Evolutionary conservation across 2,888 invertebrate species (phyloP).

Genomic region (Acanthococcus lagerstroemiae): DNA sequence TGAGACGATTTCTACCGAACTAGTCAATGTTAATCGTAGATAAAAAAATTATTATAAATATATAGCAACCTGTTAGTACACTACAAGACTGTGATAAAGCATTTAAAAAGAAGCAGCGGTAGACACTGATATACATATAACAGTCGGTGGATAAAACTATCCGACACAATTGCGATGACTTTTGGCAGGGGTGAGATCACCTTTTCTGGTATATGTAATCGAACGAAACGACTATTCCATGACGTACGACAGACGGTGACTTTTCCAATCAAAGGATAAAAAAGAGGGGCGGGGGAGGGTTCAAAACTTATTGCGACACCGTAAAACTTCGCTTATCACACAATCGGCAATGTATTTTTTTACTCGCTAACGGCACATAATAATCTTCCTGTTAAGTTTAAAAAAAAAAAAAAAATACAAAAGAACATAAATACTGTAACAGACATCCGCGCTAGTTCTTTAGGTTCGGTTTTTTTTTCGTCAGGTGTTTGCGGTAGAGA

Average conservation of each 20-base stretch:
- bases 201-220: neutral
- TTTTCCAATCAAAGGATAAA: neutral
- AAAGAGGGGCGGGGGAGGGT: neutral
- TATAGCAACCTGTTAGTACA: conserved; percentile 27
- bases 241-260: neutral
- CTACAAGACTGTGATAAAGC: conserved; percentile 26
- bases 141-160: too few relatives aligned
- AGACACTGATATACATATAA: neutral
- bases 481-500: neutral
- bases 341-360: too few relatives aligned
- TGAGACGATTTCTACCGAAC: conserved; percentile 15
- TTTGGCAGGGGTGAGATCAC: too few relatives aligned
- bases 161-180: too few relatives aligned
- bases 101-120: conserved; percentile 18
- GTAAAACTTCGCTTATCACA: too few relatives aligned
- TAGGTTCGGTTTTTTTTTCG: neutral
- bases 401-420: too few relatives aligned
- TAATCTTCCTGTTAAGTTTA: too few relatives aligned
- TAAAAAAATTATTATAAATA: conserved; percentile 9
- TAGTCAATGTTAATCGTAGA: neutral
- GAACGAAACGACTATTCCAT: neutral
- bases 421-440: too few relatives aligned
- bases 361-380: too few relatives aligned
- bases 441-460: too few relatives aligned
- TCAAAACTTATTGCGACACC: too few relatives aligned